A percentile compares a stretch with the other conserved stretches of the same genome.
Evolutionary conservation across 2,113 vertebrate species (phyloP).

Genomic region (Clarias magur): DNA sequence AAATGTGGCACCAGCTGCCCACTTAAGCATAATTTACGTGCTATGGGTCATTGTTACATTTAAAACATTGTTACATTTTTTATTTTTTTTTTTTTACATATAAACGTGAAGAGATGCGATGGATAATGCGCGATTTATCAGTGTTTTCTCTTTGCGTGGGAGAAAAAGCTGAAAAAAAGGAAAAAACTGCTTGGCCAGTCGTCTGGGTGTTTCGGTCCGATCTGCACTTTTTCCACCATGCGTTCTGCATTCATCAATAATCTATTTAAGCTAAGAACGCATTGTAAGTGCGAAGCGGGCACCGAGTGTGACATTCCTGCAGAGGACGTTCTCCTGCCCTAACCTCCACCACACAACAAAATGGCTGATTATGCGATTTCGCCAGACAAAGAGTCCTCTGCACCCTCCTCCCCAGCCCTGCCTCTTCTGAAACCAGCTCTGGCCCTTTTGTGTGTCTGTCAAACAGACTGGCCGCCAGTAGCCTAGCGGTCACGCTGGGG

Average conservation of each 20-base stretch:
- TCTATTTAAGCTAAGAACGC: slow-evolving; percentile 53
- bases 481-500: background rate
- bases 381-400: slow-evolving; percentile 52
- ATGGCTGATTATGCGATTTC: slow-evolving; percentile 52
- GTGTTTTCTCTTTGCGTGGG: background rate
- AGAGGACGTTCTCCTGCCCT: slow-evolving; percentile 47
- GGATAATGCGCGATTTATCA: slow-evolving; percentile 1
- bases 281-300: slow-evolving; percentile 49
- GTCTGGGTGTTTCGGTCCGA: slow-evolving; percentile 40
- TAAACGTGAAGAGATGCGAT: too few species aligned
- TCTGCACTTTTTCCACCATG: slow-evolving; percentile 49
- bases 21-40: background rate
- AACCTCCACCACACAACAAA: slow-evolving; percentile 53
- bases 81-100: background rate
- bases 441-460: slow-evolving; percentile 49
- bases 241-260: slow-evolving; percentile 53
- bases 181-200: slow-evolving; percentile 37
- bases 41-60: background rate
- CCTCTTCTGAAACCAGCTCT: slow-evolving; percentile 45
- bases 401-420: slow-evolving; percentile 38
- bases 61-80: too few species aligned
- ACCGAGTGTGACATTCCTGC: slow-evolving; percentile 44
- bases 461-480: slow-evolving; percentile 47
- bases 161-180: background rate
- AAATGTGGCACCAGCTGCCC: background rate